Evolutionary conservation across 2,797 vertebrate species (phyloP).

Genomic region (Vespertilio murinus): DNA sequence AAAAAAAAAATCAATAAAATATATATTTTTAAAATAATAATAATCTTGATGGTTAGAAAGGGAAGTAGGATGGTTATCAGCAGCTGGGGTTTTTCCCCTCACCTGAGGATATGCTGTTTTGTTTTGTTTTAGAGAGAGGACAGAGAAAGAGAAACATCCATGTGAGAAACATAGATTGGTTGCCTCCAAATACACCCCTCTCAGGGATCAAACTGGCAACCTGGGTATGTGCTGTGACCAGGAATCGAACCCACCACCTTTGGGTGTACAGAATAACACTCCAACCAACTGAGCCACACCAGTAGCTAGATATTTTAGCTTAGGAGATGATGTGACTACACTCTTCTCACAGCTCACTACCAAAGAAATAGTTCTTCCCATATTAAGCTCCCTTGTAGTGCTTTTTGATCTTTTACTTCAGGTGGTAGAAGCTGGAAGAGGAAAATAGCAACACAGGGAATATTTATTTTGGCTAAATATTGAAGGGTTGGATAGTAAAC

Average conservation of each 20-base stretch:
- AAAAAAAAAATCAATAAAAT: no score
- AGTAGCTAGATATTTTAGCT: neutral
- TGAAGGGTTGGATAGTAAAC: neutral
- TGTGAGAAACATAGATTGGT: neutral
- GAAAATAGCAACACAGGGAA: neutral
- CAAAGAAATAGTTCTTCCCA: neutral
- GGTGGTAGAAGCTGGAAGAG: neutral
- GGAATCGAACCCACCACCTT: neutral
- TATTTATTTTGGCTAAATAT: slow-evolving; percentile 24
- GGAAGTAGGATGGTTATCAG: neutral
- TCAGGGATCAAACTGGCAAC: neutral
- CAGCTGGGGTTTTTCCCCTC: neutral
- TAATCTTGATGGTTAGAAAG: neutral
- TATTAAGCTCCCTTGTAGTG: neutral
- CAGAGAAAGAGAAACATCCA: neutral
- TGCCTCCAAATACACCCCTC: neutral
- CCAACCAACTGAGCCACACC: neutral
- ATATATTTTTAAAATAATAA: no score
- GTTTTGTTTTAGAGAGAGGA: neutral
- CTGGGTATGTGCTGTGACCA: neutral
- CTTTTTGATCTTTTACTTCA: neutral
- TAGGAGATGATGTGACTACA: neutral
- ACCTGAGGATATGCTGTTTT: neutral
- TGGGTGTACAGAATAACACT: neutral
- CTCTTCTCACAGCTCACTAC: neutral